phyloP scores from a whole-genome alignment of 2,888 invertebrate genomes.

The Stictocephala bisonia region DNA sequence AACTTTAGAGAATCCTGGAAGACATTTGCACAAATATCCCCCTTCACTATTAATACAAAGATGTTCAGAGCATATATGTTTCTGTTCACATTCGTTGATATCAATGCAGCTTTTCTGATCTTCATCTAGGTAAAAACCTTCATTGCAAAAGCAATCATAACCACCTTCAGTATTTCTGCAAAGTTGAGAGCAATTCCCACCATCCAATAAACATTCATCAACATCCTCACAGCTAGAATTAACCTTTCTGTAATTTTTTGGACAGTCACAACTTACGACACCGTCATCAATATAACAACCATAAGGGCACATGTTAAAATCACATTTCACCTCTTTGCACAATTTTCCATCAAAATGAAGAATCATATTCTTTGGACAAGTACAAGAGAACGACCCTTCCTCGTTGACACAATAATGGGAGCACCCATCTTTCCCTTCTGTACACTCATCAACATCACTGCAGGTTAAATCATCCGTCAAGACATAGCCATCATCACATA shows the following conservation, averaged over 20 bases:
- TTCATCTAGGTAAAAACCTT: constrained; percentile 62
- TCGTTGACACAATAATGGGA: constrained; percentile 36
- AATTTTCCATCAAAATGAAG: constrained; percentile 12
- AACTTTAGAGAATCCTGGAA: constrained; percentile 80
- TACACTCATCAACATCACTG: constrained; percentile 86
- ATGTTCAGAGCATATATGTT: neutral
- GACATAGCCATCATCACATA: constrained; percentile 79
- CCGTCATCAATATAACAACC: constrained; percentile 79
- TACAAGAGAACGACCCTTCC: constrained; percentile 30
- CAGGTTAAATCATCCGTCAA: constrained; percentile 75
- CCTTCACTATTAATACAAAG: constrained; percentile 76
- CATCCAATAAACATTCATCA: constrained; percentile 8
- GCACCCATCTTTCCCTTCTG: constrained; percentile 63
- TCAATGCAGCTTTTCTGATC: constrained; percentile 9
- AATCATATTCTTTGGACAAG: constrained; percentile 9
- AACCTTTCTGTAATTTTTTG: neutral
- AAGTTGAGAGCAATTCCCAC: neutral
- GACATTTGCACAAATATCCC: constrained; percentile 80
- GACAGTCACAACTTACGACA: constrained; percentile 5
- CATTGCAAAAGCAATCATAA: constrained; percentile 79
- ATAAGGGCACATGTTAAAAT: constrained; percentile 65
- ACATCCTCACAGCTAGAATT: constrained; percentile 2
- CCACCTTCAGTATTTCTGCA: constrained; percentile 79
- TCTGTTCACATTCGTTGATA: constrained; percentile 24
- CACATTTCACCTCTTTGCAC: constrained; percentile 13